phyloP scores from a whole-genome alignment of 2,797 vertebrate species.

The Mus minutoides region DNA sequence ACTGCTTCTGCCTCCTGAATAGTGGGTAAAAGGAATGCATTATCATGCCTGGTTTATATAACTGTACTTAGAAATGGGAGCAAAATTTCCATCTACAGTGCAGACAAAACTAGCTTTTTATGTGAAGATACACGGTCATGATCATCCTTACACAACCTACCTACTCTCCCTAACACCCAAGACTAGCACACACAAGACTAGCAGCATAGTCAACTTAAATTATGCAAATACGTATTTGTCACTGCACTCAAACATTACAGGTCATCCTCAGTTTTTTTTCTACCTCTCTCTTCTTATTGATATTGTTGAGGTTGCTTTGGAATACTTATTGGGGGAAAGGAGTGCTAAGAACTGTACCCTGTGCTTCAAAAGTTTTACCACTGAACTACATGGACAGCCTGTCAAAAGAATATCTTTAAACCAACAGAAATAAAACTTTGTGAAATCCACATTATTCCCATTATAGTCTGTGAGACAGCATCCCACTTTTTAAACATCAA shows the following conservation, averaged over 20 bases:
- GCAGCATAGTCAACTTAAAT: not conserved
- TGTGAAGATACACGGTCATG: not conserved
- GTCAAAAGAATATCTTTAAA: not conserved
- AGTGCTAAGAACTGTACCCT: not conserved
- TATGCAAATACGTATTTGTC: not conserved
- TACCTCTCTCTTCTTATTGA: not conserved
- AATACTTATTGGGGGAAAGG: rapidly evolving
- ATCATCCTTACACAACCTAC: not conserved
- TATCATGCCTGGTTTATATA: not conserved
- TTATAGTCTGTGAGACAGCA: not conserved
- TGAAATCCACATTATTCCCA: not conserved
- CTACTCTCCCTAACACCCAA: not conserved
- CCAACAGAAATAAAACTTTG: not conserved
- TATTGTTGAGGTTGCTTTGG: too few relatives aligned
- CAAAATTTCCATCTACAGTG: not conserved
- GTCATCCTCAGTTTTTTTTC: not conserved
- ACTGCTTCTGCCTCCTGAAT: not conserved
- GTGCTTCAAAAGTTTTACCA: too few relatives aligned
- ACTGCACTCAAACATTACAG: rapidly evolving
- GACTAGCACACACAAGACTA: not conserved
- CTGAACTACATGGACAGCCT: not conserved
- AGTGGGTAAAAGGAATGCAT: not conserved
- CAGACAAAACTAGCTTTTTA: not conserved
- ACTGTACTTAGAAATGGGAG: not conserved
- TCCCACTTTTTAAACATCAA: not conserved